phyloP scores from a whole-genome alignment of 2,888 invertebrate species.

The Trypoxylon attenuatum region DNA sequence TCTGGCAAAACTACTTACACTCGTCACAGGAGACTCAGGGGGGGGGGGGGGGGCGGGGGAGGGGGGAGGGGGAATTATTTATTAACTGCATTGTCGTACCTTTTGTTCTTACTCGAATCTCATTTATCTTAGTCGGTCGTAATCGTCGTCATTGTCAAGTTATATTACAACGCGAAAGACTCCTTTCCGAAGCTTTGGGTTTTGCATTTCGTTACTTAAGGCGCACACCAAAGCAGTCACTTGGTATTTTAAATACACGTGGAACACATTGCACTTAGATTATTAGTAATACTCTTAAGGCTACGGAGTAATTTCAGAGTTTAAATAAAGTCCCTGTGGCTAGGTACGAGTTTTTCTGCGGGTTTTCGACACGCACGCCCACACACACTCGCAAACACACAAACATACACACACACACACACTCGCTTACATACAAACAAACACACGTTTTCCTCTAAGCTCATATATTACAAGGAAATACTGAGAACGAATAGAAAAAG shows the following conservation, averaged over 20 bases:
- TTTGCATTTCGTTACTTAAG: conserved; percentile 54
- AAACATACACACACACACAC: too few relatives aligned
- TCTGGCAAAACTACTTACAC: conserved; percentile 44
- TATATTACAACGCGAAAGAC: conserved; percentile 33
- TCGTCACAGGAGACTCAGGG: conserved; percentile 25
- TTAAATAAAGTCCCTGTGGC: conserved; percentile 40
- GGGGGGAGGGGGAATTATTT: too few relatives aligned
- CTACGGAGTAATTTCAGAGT: conserved; percentile 44
- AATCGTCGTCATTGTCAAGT: conserved; percentile 22
- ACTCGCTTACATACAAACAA: too few relatives aligned
- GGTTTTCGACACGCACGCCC: conserved; percentile 19
- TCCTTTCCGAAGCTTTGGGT: conserved; percentile 49
- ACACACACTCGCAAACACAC: too few relatives aligned
- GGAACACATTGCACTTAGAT: conserved; percentile 69
- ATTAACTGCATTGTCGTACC: too few relatives aligned
- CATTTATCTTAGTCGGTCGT: too few relatives aligned
- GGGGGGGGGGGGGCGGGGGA: too few relatives aligned
- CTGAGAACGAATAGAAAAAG: conserved; percentile 43
- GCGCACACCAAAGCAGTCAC: conserved; percentile 63
- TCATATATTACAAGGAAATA: conserved; percentile 55
- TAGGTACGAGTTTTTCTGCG: conserved; percentile 24
- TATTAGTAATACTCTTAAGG: conserved; percentile 56
- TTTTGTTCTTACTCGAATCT: too few relatives aligned
- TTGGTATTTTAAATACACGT: conserved; percentile 59
- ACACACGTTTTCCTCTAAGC: conserved; percentile 41